Percentiles rank a stretch among this genome's conserved stretches.
These are phyloP conservation scores for Dysmachus trigonus DNA, from an alignment of 2,888 invertebrate species.

Conservation along the genomic window DNA sequence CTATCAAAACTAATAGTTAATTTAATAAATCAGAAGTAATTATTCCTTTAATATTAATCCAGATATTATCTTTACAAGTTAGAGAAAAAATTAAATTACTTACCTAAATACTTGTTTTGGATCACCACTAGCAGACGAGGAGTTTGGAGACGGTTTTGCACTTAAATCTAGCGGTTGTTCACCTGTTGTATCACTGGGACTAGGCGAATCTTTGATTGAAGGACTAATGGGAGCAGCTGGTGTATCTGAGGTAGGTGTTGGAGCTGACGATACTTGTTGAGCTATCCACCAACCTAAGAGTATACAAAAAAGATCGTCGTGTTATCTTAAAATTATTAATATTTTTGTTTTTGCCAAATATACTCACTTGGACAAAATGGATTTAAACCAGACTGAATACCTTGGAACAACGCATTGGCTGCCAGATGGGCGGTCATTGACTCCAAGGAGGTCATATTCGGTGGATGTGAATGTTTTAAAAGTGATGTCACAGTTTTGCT, in stretches of 20 bases:
- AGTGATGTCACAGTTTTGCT: conserved; percentile 62
- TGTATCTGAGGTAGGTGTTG: conserved; percentile 64
- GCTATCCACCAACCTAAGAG: conserved; percentile 52
- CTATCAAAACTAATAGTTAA: too few relatives aligned
- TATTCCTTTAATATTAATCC: neutral
- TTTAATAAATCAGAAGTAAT: neutral
- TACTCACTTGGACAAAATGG: conserved; percentile 57
- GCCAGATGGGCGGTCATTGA: conserved; percentile 76
- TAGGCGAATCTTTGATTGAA: conserved; percentile 65
- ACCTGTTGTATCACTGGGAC: conserved; percentile 65
- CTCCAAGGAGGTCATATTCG: conserved; percentile 70
- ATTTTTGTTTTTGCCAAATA: neutral
- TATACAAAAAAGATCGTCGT: neutral
- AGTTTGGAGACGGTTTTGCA: conserved; percentile 74
- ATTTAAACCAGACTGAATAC: conserved; percentile 53
- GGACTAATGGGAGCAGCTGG: conserved; percentile 61
- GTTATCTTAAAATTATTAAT: neutral
- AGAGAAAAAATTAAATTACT: conserved; percentile 62
- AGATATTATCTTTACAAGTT: too few relatives aligned
- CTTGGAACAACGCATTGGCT: conserved; percentile 69
- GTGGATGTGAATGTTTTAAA: conserved; percentile 55
- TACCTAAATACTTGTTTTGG: conserved; percentile 76
- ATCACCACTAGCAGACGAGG: conserved; percentile 63
- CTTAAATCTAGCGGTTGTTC: conserved; percentile 89
- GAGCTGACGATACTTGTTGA: conserved; percentile 56